phyloP scores from a whole-genome alignment of 2,888 invertebrate species.

The Petrolisthes manimaculis region DNA sequence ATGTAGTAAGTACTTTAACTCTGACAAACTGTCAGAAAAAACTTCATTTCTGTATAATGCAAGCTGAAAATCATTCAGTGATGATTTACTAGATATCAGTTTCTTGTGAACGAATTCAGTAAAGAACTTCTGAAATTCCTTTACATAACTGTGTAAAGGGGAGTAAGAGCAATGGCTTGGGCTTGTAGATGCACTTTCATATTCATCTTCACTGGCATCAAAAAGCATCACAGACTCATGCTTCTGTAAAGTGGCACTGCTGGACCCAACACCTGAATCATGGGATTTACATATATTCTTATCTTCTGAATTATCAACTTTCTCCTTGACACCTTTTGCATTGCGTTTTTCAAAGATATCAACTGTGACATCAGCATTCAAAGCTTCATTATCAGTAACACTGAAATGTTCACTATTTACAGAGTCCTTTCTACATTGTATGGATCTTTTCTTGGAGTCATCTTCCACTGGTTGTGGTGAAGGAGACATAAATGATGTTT shows the following conservation, averaged over 20 bases:
- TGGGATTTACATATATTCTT: neutral
- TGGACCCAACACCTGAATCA: neutral
- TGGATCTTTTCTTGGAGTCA: conserved; percentile 5
- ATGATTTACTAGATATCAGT: conserved; percentile 31
- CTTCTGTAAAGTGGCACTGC: conserved; percentile 5
- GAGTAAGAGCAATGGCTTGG: conserved; percentile 37
- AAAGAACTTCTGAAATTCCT: conserved; percentile 59
- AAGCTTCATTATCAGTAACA: neutral
- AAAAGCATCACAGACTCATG: neutral
- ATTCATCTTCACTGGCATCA: conserved; percentile 59
- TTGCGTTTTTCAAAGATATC: conserved; percentile 44
- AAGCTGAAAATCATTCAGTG: conserved; percentile 44
- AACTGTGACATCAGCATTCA: neutral
- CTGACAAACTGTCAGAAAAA: conserved; percentile 40
- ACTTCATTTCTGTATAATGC: conserved; percentile 34
- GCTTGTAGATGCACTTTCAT: conserved; percentile 60
- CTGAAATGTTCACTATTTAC: conserved; percentile 20
- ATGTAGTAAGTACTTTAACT: conserved; percentile 47
- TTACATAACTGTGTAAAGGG: conserved; percentile 54
- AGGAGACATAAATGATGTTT: conserved; percentile 51
- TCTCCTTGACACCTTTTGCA: conserved; percentile 14
- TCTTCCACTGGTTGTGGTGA: conserved; percentile 9
- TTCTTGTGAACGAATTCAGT: conserved; percentile 49
- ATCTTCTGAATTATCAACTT: neutral
- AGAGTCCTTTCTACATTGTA: conserved; percentile 20